A percentile compares a stretch with the other conserved stretches of the same genome.
phyloP scores from a whole-genome alignment of 2,113 vertebrate species.

The Lagopus muta region DNA sequence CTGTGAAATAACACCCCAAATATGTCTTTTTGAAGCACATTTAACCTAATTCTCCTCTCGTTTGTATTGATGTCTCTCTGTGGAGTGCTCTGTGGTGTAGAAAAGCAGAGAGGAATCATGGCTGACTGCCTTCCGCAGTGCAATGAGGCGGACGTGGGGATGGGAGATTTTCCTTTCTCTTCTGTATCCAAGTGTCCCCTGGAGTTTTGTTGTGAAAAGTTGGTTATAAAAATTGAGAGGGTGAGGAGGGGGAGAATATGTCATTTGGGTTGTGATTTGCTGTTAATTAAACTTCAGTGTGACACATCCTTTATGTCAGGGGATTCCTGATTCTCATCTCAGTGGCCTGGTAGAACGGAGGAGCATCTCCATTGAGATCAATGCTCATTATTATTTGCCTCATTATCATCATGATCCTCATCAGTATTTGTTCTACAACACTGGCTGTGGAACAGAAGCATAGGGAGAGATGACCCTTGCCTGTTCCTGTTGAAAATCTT shows the following conservation, averaged over 20 bases:
- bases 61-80: not conserved
- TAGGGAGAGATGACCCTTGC: conserved; percentile 40
- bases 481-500: not conserved
- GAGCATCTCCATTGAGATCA: conserved; percentile 63
- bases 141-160: not conserved
- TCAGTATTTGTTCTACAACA: conserved; percentile 67
- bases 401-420: conserved; percentile 68
- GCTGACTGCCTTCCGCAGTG: not conserved
- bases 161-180: conserved; percentile 28
- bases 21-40: not conserved
- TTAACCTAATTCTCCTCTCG: not conserved
- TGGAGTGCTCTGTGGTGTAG: not conserved
- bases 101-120: not conserved
- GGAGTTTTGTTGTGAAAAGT: conserved; percentile 50
- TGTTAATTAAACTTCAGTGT: conserved; percentile 67
- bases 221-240: conserved; percentile 27
- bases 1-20: not conserved
- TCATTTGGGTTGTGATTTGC: conserved; percentile 63
- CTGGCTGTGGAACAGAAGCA: not conserved
- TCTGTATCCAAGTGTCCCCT: conserved; percentile 30
- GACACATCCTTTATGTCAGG: conserved; percentile 65
- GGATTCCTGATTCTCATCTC: conserved; percentile 64
- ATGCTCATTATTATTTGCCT: conserved; percentile 72
- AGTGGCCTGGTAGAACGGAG: conserved; percentile 49
- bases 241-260: not conserved